phyloP scores from a whole-genome alignment of 2,888 invertebrate species.

The Xanthorhoe designata region DNA sequence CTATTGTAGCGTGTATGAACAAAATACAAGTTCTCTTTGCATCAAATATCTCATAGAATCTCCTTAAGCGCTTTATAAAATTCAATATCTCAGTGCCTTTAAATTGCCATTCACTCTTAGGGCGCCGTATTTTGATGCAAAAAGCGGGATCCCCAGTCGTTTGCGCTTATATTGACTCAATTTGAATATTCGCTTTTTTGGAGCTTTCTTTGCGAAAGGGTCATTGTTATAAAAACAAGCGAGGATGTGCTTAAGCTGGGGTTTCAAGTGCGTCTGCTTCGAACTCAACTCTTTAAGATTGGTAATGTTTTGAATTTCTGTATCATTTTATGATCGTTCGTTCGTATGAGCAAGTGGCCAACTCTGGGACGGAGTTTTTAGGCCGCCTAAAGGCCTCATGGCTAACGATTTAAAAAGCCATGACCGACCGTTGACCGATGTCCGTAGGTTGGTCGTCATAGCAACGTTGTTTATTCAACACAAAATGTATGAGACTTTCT shows the following conservation, averaged over 20 bases:
- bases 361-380: too few relatives aligned
- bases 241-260: not conserved
- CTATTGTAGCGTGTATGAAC: not conserved
- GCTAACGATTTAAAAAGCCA: too few relatives aligned
- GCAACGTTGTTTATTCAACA: too few relatives aligned
- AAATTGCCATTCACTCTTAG: constrained; percentile 46
- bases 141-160: constrained; percentile 36
- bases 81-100: constrained; percentile 38
- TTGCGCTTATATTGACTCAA: constrained; percentile 40
- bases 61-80: constrained; percentile 2
- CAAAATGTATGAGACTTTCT: too few relatives aligned
- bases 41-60: not conserved
- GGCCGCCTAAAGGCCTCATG: too few relatives aligned
- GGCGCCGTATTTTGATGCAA: constrained; percentile 40
- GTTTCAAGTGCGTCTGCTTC: too few relatives aligned
- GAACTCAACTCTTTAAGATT: too few relatives aligned
- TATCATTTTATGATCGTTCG: too few relatives aligned
- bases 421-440: too few relatives aligned
- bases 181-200: constrained; percentile 41
- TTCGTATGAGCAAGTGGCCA: too few relatives aligned
- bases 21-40: not conserved
- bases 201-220: constrained; percentile 34
- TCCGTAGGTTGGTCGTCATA: too few relatives aligned
- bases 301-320: too few relatives aligned
- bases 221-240: constrained; percentile 30